Percentiles rank a stretch among this genome's conserved stretches.
Conservation (phyloP, 2,888 invertebrate species). For the Euplagia quadripunctaria region DNA sequence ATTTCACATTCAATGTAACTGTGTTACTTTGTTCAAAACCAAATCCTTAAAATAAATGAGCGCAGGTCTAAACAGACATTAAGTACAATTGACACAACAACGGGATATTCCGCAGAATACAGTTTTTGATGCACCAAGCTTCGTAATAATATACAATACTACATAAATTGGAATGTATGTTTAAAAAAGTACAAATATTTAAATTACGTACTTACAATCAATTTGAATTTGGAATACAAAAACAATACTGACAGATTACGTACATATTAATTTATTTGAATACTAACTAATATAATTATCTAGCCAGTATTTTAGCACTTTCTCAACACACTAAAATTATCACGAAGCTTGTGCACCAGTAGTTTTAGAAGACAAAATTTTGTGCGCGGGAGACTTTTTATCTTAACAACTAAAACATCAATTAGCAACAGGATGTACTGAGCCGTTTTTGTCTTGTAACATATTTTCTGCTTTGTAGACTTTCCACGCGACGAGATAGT, state of each 20-base stretch:
- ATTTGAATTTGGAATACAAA: conserved; percentile 13
- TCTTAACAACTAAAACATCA: conserved; percentile 41
- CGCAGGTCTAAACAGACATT: conserved; percentile 56
- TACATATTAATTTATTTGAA: not conserved
- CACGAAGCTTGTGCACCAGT: conserved; percentile 26
- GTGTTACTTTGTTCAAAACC: conserved; percentile 57
- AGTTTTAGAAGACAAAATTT: conserved; percentile 35
- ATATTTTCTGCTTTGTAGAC: conserved; percentile 92
- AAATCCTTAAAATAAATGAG: conserved; percentile 51
- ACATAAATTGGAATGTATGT: conserved; percentile 20
- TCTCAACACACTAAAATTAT: not conserved
- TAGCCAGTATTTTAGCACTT: conserved; percentile 9
- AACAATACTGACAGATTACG: conserved; percentile 1
- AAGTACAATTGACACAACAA: conserved; percentile 62
- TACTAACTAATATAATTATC: not conserved
- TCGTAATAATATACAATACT: conserved; percentile 20
- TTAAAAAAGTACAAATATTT: not conserved
- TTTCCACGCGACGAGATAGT: conserved; percentile 94
- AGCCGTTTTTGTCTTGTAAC: conserved; percentile 88
- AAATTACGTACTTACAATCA: not conserved
- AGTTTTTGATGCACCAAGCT: conserved; percentile 25
- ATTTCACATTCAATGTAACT: conserved; percentile 49
- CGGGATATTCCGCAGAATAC: conserved; percentile 35
- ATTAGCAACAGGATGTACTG: conserved; percentile 43
- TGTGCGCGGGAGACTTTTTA: conserved; percentile 46